Base-by-base conservation (phyloP, 2,888 invertebrate genomes). In the Latrodectus elegans region DNA sequence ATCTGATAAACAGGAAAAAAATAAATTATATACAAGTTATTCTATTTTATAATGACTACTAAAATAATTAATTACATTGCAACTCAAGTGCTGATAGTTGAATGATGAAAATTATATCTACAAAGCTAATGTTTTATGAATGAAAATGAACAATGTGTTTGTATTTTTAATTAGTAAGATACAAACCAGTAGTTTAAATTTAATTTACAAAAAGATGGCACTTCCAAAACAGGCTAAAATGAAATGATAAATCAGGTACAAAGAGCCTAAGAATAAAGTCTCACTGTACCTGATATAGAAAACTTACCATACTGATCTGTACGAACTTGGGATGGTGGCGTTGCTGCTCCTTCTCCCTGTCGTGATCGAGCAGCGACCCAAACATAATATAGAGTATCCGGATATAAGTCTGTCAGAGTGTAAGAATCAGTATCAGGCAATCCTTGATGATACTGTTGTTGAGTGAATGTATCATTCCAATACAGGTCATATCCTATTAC, bases 221-320 rank as follows among this genome's bases (percentile, higher is more conserved):
- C 55, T 55, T 55, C 55, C 55, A 55, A 55, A 15, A 55, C 11
- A 15, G 15, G 55, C 55, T 55, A 55, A 14, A 55, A 55, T 11
- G 55, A 15, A 55, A 15, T 55, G 55, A 55, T 55, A 55, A 6
- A 14, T 14, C 55, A 14, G 11, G 55, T 14, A 6, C 55, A 75
- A 65, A 75, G 49, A 64, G 60, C 38, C 55, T 52, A 26, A 74
- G 15, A 22, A 74, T 74, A 55, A 12, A 11, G 10, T 26, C 17
- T 22, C 52, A 64, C 26, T 38, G 15, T 64, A 75, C 75, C 75
- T 75, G 12, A 17, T 51, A 64, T 49, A 4, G 72, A 15, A 22
- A 22, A 94, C 98, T 96, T 96, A 99, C 99, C 97, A 94, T 97
- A 98, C 95, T 97, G 97, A 93, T 97, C 97, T 80, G 99, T 99